phyloP scores from a whole-genome alignment of 2,888 invertebrate species.

The Synanthedon tipuliformis region DNA sequence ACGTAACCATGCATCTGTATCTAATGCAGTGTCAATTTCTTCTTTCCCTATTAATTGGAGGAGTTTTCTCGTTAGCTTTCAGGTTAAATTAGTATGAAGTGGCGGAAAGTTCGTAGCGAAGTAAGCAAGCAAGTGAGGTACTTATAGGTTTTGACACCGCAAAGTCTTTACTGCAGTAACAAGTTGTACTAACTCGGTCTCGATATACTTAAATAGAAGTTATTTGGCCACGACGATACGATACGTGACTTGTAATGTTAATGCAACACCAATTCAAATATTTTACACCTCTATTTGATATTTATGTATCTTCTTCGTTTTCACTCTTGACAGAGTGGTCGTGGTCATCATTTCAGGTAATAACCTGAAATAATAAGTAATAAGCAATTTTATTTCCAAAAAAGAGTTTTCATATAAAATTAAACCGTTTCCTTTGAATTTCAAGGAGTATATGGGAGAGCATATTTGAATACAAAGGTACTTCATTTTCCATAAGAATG shows the following conservation, averaged over 20 bases:
- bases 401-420: not conserved
- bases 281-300: too few species aligned
- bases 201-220: too few species aligned
- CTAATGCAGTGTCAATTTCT: not conserved
- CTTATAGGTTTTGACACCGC: not conserved
- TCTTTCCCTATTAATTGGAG: not conserved
- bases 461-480: slow-evolving; percentile 7
- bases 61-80: not conserved
- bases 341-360: too few species aligned
- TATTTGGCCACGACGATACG: not conserved
- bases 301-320: too few species aligned
- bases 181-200: not conserved
- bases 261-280: too few species aligned
- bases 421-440: not conserved
- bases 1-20: too few species aligned
- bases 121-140: not conserved
- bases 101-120: not conserved
- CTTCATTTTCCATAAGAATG: slow-evolving; percentile 20
- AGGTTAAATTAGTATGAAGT: not conserved
- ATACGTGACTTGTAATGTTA: not conserved
- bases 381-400: too few species aligned
- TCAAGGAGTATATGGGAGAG: not conserved
- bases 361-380: too few species aligned
- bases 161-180: not conserved
- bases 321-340: too few species aligned